Conservation (phyloP, 2,797 vertebrate species). For the Hafferia zeledoni region DNA sequence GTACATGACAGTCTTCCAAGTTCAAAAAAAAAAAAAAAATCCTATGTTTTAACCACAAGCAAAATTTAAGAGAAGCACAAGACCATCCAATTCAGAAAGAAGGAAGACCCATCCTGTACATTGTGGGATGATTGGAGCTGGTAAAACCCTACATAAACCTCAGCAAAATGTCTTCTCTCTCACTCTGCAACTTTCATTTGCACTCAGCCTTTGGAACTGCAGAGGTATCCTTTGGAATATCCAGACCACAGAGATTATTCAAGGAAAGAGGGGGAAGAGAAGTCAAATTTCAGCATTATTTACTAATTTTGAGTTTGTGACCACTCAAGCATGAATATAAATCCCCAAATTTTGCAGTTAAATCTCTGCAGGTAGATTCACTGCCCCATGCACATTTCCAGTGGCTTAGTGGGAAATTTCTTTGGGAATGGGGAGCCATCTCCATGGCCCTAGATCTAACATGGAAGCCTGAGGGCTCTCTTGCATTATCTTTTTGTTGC, state of each 20-base stretch:
- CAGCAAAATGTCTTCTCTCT: not conserved
- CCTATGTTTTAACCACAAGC: not conserved
- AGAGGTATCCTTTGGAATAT: not conserved
- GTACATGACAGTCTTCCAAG: not conserved
- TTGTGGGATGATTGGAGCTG: not conserved
- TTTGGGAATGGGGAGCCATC: not conserved
- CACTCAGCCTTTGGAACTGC: not conserved
- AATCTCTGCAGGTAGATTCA: not conserved
- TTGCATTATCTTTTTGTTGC: not conserved
- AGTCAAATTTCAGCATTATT: not conserved
- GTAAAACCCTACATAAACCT: not conserved
- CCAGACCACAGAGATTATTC: not conserved
- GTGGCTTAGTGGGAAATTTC: not conserved
- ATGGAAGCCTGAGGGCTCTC: not conserved
- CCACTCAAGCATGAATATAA: not conserved
- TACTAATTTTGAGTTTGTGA: not conserved
- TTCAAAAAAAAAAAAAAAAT: not conserved
- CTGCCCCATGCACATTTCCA: not conserved
- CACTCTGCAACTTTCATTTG: rapidly evolving
- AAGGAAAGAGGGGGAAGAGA: not conserved
- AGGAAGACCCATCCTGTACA: not conserved
- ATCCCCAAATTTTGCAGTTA: not conserved
- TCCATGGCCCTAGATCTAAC: not conserved
- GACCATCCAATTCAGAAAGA: not conserved
- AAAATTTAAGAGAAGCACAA: not conserved